A percentile compares a stretch with the other conserved stretches of the same genome.
phyloP scores from a whole-genome alignment of 2,797 vertebrate genomes.

The Bovichtus variegatus region DNA sequence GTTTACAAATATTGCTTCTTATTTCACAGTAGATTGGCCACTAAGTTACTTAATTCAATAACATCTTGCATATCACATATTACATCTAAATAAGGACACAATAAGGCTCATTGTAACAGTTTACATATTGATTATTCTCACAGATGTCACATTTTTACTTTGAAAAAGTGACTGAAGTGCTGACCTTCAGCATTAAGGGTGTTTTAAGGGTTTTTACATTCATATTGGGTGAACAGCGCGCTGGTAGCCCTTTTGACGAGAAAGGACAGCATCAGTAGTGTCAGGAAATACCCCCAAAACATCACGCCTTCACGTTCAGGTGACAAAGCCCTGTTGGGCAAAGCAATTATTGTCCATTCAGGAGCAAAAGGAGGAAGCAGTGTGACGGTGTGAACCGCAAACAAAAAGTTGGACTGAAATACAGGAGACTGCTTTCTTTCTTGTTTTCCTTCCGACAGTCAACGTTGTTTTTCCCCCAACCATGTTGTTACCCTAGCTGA shows the following conservation, averaged over 20 bases:
- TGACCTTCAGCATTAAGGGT: background rate
- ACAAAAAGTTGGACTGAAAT: background rate
- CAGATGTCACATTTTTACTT: background rate
- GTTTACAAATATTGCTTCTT: too few species aligned
- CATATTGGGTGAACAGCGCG: background rate
- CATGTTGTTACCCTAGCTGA: background rate
- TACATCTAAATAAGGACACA: too few species aligned
- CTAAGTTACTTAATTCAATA: too few species aligned
- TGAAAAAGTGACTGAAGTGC: background rate
- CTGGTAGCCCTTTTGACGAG: background rate
- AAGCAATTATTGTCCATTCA: background rate
- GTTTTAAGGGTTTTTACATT: background rate
- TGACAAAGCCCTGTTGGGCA: background rate
- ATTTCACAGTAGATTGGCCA: too few species aligned
- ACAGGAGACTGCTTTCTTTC: background rate
- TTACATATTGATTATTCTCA: too few species aligned
- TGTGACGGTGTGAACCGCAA: background rate
- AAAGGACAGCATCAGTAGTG: background rate
- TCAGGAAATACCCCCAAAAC: background rate
- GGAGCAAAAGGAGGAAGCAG: background rate
- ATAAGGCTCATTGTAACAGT: too few species aligned
- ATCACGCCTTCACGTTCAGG: background rate
- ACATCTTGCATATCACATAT: too few species aligned
- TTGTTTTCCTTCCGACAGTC: slow-evolving; percentile 1
- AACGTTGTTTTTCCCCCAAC: background rate